A percentile compares a stretch with the other conserved stretches of the same genome.
Evolutionary conservation across 2,888 invertebrate species (phyloP).

Genomic region (Mechanitis messenoides): DNA sequence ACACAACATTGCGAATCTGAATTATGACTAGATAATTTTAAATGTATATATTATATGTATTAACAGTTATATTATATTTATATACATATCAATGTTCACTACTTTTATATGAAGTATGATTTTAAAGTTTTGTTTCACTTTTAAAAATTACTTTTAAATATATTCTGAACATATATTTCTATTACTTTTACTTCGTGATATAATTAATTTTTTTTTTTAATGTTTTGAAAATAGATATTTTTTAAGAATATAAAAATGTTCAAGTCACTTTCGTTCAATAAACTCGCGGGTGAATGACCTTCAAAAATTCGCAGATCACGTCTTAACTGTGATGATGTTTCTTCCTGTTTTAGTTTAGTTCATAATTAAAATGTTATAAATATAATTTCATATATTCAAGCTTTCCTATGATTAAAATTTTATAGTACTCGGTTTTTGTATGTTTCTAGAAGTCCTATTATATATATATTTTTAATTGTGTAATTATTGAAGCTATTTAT

Average conservation of each 20-base stretch:
- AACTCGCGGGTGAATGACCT: slow-evolving; percentile 24
- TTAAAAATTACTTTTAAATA: too few relatives aligned
- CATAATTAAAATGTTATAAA: slow-evolving; percentile 10
- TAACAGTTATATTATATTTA: background rate
- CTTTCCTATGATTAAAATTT: slow-evolving; percentile 5
- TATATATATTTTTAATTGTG: too few relatives aligned
- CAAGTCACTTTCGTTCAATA: slow-evolving; percentile 29
- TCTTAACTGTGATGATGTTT: slow-evolving; percentile 20
- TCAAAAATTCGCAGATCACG: slow-evolving; percentile 27
- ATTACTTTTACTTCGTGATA: too few relatives aligned
- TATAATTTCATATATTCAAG: slow-evolving; percentile 5
- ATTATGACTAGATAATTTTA: background rate
- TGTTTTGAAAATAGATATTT: background rate
- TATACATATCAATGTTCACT: too few relatives aligned
- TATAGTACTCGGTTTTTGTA: background rate
- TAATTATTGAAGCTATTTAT: background rate
- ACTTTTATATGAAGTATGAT: too few relatives aligned
- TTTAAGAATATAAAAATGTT: slow-evolving; percentile 5
- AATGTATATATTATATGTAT: background rate
- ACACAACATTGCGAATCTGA: slow-evolving; percentile 19
- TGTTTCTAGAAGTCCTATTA: too few relatives aligned
- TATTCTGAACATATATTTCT: too few relatives aligned
- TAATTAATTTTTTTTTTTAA: too few relatives aligned
- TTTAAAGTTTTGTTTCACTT: too few relatives aligned
- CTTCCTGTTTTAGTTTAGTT: slow-evolving; percentile 22